Evolutionary conservation across 2,888 invertebrate species (phyloP).

Genomic region (Empis livida): DNA sequence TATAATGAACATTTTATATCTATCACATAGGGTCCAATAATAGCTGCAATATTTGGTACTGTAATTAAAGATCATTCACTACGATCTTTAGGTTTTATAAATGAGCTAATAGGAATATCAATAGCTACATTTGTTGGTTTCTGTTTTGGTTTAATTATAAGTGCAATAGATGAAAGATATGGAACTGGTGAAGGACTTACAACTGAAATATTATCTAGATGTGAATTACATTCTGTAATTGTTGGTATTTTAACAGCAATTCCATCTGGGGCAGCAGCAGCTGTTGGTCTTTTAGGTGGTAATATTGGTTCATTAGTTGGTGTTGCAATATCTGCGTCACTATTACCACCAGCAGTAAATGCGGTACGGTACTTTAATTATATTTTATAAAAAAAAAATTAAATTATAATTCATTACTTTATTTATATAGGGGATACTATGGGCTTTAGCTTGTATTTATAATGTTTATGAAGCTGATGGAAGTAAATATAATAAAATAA

Average conservation of each 20-base stretch:
- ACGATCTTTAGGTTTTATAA: slow-evolving; percentile 48
- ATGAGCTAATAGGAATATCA: slow-evolving; percentile 53
- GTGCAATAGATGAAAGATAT: slow-evolving; percentile 43
- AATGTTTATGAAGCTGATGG: slow-evolving; percentile 38
- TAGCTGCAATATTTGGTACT: slow-evolving; percentile 62
- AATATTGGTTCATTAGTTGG: slow-evolving; percentile 67
- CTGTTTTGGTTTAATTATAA: slow-evolving; percentile 48
- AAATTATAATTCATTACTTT: neutral
- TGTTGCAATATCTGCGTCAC: slow-evolving; percentile 68
- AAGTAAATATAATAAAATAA: slow-evolving; percentile 32
- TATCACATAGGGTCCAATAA: slow-evolving; percentile 61
- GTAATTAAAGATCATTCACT: slow-evolving; percentile 52
- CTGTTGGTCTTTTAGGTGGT: slow-evolving; percentile 62
- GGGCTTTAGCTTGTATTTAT: slow-evolving; percentile 48
- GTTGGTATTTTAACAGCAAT: slow-evolving; percentile 61
- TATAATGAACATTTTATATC: neutral
- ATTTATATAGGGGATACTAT: slow-evolving; percentile 43
- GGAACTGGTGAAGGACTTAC: slow-evolving; percentile 50
- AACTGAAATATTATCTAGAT: slow-evolving; percentile 50
- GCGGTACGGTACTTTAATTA: slow-evolving; percentile 39
- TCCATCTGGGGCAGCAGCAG: slow-evolving; percentile 66
- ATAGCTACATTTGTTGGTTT: slow-evolving; percentile 56
- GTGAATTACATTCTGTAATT: slow-evolving; percentile 51
- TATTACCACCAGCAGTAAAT: slow-evolving; percentile 70
- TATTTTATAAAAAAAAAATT: neutral